A percentile compares a stretch with the other conserved stretches of the same genome.
These are phyloP conservation scores for Brachyistius frenatus DNA, from an alignment of 2,113 vertebrate species.

Conservation along the genomic window DNA sequence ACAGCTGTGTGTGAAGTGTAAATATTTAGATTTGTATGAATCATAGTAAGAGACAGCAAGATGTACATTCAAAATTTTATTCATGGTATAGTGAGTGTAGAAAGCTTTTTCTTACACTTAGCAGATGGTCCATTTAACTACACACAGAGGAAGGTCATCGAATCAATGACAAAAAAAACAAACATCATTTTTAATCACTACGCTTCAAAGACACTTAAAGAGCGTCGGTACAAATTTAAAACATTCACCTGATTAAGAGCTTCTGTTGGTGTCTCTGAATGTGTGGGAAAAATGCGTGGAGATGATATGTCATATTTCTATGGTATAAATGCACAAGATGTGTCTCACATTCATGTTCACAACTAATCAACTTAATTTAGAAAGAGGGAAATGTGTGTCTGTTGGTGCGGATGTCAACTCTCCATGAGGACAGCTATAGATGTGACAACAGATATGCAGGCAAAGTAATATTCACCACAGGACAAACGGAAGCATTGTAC, in stretches of 20 bases:
- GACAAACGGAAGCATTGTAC: constrained; percentile 61
- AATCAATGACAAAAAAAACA: constrained; percentile 63
- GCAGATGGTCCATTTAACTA: constrained; percentile 92
- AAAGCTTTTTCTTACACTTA: constrained; percentile 94
- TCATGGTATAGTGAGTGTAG: constrained; percentile 96
- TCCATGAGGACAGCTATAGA: background rate
- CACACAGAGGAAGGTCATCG: constrained; percentile 72
- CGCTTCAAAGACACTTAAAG: constrained; percentile 61
- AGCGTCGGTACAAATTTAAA: constrained; percentile 70
- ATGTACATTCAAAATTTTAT: constrained; percentile 92
- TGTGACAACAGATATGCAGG: constrained; percentile 42
- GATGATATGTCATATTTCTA: constrained; percentile 72
- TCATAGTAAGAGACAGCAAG: background rate
- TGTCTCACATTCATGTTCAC: constrained; percentile 75
- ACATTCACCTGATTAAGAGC: constrained; percentile 80
- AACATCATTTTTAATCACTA: constrained; percentile 57
- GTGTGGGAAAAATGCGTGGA: constrained; percentile 52
- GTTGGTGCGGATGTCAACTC: constrained; percentile 18
- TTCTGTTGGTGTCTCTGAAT: constrained; percentile 68
- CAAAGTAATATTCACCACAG: constrained; percentile 46
- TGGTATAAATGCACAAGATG: constrained; percentile 65
- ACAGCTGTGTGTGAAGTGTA: background rate
- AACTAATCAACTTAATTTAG: constrained; percentile 33
- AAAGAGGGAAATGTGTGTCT: constrained; percentile 24
- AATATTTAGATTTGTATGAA: background rate